Conservation (phyloP, 2,797 vertebrate species). For the Serranus cabrilla region DNA sequence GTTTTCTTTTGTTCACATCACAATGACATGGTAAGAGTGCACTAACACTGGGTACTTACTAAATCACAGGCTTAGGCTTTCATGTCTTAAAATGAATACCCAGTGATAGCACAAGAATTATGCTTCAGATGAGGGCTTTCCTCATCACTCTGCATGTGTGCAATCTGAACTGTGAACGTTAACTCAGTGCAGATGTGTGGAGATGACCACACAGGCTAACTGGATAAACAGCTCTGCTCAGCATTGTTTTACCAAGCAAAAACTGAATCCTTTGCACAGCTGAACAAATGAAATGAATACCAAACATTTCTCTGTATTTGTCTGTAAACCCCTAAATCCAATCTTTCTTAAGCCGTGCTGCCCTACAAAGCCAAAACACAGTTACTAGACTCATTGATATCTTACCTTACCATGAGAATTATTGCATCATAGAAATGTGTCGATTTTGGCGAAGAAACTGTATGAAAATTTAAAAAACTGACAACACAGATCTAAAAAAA, state of each 20-base stretch:
- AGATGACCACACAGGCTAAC: conserved; percentile 49
- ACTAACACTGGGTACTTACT: conserved; percentile 45
- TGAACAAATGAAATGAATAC: conserved; percentile 70
- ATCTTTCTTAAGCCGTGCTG: conserved; percentile 43
- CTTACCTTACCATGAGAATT: conserved; percentile 13
- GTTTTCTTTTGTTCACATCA: conserved; percentile 69
- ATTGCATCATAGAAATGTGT: neutral
- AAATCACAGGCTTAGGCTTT: conserved; percentile 58
- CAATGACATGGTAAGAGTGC: conserved; percentile 59
- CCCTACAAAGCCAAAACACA: conserved; percentile 33
- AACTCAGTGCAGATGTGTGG: conserved; percentile 36
- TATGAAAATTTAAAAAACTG: neutral
- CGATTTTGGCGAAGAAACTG: neutral
- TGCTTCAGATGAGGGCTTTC: conserved; percentile 50
- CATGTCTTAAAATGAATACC: conserved; percentile 64
- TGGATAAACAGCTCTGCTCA: conserved; percentile 58
- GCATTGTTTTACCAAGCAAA: conserved; percentile 52
- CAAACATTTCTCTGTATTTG: conserved; percentile 58
- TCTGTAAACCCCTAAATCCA: conserved; percentile 41
- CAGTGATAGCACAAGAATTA: conserved; percentile 58
- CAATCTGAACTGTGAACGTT: conserved; percentile 33
- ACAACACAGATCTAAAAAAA: neutral
- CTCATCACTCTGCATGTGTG: conserved; percentile 32
- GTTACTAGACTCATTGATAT: conserved; percentile 25
- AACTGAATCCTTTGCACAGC: conserved; percentile 63